phyloP scores from a whole-genome alignment of 2,113 vertebrate species.

The Poeciliopsis prolifica region DNA sequence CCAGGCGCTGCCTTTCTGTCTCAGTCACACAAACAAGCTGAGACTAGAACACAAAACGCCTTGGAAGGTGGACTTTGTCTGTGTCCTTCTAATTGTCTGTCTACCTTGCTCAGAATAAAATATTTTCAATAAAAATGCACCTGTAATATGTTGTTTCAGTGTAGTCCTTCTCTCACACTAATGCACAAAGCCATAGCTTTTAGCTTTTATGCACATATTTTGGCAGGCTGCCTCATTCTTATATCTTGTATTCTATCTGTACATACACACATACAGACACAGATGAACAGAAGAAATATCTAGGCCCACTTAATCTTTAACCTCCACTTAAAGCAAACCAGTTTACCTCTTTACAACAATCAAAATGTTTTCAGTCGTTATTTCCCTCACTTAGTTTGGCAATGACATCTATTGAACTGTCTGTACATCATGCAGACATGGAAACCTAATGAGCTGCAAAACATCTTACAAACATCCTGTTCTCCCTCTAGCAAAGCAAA shows the following conservation, averaged over 20 bases:
- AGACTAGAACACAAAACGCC: conserved; percentile 28
- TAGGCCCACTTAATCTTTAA: conserved; percentile 44
- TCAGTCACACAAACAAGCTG: conserved; percentile 20
- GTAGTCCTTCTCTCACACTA: conserved; percentile 21
- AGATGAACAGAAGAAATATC: conserved; percentile 30
- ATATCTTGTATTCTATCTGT: conserved; percentile 7
- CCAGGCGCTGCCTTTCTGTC: conserved; percentile 44
- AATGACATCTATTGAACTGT: conserved; percentile 44
- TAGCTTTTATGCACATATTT: conserved; percentile 40
- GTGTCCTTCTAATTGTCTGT: conserved; percentile 16
- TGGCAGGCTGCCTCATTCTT: conserved; percentile 42
- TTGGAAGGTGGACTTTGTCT: background rate
- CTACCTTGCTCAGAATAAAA: conserved; percentile 15
- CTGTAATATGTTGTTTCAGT: conserved; percentile 10
- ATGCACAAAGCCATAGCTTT: conserved; percentile 35
- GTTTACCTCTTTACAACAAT: conserved; percentile 53
- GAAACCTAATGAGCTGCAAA: conserved; percentile 50
- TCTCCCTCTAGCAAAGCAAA: conserved; percentile 38
- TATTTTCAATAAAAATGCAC: conserved; percentile 11
- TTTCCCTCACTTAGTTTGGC: conserved; percentile 35
- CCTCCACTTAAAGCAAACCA: conserved; percentile 32
- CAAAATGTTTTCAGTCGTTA: conserved; percentile 33
- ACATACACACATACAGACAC: conserved; percentile 13
- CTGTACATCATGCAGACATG: conserved; percentile 6
- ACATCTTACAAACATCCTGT: conserved; percentile 63